Evolutionary conservation across 35 echinoderm and acorn worm genomes (phyloP).

Genomic region (Ophioderma brevispina): DNA sequence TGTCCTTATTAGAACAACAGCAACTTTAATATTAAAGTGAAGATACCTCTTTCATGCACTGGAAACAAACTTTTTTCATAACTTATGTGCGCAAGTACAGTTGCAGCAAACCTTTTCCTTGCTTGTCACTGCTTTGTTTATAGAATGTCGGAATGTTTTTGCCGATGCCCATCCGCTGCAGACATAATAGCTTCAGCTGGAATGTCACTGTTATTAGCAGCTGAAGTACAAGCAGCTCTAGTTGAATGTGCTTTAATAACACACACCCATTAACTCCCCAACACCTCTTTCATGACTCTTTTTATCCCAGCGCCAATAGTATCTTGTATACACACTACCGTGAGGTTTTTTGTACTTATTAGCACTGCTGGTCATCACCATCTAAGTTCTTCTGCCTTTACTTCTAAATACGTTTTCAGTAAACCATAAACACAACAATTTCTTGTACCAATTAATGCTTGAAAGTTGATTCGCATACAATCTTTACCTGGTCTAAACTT

Average conservation of each 20-base stretch:
- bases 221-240: slow-evolving; percentile 53
- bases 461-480: not conserved
- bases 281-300: slow-evolving; percentile 43
- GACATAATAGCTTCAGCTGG: slow-evolving; percentile 49
- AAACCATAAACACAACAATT: not conserved
- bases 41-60: too few relatives aligned
- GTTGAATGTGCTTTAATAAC: slow-evolving; percentile 67
- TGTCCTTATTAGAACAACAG: too few relatives aligned
- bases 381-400: not conserved
- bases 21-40: too few relatives aligned
- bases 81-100: too few relatives aligned
- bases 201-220: slow-evolving; percentile 18
- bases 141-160: slow-evolving; percentile 57
- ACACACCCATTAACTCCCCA: slow-evolving; percentile 41
- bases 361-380: not conserved
- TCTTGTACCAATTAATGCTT: not conserved
- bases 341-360: not conserved
- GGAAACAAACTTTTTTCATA: too few relatives aligned
- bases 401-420: not conserved
- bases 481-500: slow-evolving; percentile 27
- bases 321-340: not conserved
- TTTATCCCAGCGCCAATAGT: not conserved
- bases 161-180: slow-evolving; percentile 59
- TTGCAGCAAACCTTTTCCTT: too few relatives aligned
- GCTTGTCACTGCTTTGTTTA: slow-evolving; percentile 30